phyloP scores from a whole-genome alignment of 2,113 vertebrate species.

The Parotia lawesii region DNA sequence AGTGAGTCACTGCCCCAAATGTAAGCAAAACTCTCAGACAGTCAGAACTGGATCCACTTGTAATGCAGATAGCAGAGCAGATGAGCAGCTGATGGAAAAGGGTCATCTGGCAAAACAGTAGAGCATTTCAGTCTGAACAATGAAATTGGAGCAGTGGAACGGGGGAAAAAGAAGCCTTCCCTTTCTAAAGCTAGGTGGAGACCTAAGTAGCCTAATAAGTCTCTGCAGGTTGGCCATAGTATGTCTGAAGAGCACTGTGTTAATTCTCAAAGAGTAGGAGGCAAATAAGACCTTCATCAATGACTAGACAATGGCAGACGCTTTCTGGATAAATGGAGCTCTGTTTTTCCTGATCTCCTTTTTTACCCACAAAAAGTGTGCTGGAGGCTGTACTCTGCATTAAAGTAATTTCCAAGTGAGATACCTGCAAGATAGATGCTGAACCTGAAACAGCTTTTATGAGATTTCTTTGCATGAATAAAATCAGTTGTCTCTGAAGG shows the following conservation, averaged over 20 bases:
- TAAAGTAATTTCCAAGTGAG: background rate
- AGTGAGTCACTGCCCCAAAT: background rate
- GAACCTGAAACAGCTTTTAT: background rate
- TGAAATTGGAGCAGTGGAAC: background rate
- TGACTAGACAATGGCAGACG: background rate
- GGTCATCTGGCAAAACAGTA: background rate
- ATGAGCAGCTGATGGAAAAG: background rate
- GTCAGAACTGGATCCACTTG: background rate
- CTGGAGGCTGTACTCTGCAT: background rate
- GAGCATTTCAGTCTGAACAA: background rate
- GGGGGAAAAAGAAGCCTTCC: background rate
- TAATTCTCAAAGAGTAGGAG: background rate
- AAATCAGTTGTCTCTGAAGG: background rate
- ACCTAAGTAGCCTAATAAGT: background rate
- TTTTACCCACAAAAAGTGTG: background rate
- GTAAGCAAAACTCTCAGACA: background rate
- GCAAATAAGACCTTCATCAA: background rate
- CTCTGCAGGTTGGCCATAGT: background rate
- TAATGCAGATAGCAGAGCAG: background rate
- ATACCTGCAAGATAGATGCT: background rate
- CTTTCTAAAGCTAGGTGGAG: background rate
- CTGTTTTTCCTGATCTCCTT: background rate
- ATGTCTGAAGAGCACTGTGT: background rate
- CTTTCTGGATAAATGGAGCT: background rate
- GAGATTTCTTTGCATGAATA: background rate